Conservation (phyloP, 2,888 invertebrate genomes). For the Cremastobaeus sp. region DNA sequence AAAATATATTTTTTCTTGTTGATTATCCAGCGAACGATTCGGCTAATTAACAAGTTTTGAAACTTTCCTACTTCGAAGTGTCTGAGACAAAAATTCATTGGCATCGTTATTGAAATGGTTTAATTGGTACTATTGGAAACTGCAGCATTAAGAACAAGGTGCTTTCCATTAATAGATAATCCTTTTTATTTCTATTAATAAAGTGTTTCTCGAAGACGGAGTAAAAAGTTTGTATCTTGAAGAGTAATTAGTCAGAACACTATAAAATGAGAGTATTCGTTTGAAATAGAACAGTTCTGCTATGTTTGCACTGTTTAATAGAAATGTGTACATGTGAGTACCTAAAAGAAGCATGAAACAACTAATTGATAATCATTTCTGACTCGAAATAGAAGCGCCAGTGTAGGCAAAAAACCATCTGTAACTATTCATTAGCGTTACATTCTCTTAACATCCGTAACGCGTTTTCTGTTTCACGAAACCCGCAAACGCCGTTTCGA, state of each 20-base stretch:
- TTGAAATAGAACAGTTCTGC: no score
- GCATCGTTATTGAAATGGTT: constrained; percentile 4
- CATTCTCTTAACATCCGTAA: constrained; percentile 25
- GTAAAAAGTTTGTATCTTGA: constrained; percentile 20
- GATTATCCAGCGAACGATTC: constrained; percentile 43
- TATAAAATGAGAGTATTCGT: no score
- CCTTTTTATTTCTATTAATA: constrained; percentile 20
- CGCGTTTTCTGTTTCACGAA: constrained; percentile 39
- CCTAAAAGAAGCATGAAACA: no score
- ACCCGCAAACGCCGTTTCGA: constrained; percentile 31
- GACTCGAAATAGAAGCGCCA: constrained; percentile 22
- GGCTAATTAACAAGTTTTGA: constrained; percentile 37
- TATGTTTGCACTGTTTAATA: no score
- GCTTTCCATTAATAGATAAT: constrained; percentile 3
- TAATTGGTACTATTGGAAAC: constrained; percentile 9
- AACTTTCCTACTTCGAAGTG: constrained; percentile 22
- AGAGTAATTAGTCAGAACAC: constrained; percentile 4
- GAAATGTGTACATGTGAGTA: no score
- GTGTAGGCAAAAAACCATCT: constrained; percentile 1
- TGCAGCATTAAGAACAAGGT: neutral
- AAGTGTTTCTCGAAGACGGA: constrained; percentile 8
- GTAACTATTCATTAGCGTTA: constrained; percentile 20
- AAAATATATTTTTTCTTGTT: constrained; percentile 40
- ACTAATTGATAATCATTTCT: no score
- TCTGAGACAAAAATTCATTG: neutral